Evolutionary conservation across 1,140 invertebrate genomes (phyloP).

Genomic region (Drosophila varians): DNA sequence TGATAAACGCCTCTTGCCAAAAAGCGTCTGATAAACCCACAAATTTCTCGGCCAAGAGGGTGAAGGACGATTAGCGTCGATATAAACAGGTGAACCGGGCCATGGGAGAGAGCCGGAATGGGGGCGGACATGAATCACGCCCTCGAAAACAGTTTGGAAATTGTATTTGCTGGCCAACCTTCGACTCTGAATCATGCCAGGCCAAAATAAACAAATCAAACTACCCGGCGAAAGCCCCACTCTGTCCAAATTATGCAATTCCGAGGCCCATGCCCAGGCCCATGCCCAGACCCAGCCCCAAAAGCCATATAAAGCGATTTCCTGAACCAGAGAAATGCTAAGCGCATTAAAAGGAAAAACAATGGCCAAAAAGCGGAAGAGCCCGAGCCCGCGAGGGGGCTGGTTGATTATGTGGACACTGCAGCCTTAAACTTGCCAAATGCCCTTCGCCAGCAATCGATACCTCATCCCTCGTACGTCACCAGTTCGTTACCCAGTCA

Average conservation of each 20-base stretch:
- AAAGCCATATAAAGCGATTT: slow-evolving; percentile 73
- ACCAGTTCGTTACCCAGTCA: neutral
- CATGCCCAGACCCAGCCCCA: slow-evolving; percentile 17
- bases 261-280: slow-evolving; percentile 21
- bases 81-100: slow-evolving; percentile 20
- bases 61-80: slow-evolving; percentile 38
- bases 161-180: slow-evolving; percentile 23
- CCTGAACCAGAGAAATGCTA: slow-evolving; percentile 54
- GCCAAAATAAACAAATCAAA: slow-evolving; percentile 34
- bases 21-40: slow-evolving; percentile 27
- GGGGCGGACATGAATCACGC: slow-evolving; percentile 33
- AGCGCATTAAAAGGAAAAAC: slow-evolving; percentile 53
- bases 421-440: slow-evolving; percentile 45
- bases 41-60: slow-evolving; percentile 21
- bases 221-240: slow-evolving; percentile 1
- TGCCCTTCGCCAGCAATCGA: slow-evolving; percentile 32
- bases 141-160: slow-evolving; percentile 28
- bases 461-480: slow-evolving; percentile 26
- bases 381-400: too few relatives aligned
- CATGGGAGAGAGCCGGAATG: slow-evolving; percentile 1
- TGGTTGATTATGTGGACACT: slow-evolving; percentile 26
- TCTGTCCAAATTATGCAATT: slow-evolving; percentile 56
- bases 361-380: slow-evolving; percentile 22
- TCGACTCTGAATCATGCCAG: slow-evolving; percentile 33
- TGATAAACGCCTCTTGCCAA: slow-evolving; percentile 23